Evolutionary conservation across 2,888 invertebrate genomes (phyloP).

Genomic region (Cephus runcator): DNA sequence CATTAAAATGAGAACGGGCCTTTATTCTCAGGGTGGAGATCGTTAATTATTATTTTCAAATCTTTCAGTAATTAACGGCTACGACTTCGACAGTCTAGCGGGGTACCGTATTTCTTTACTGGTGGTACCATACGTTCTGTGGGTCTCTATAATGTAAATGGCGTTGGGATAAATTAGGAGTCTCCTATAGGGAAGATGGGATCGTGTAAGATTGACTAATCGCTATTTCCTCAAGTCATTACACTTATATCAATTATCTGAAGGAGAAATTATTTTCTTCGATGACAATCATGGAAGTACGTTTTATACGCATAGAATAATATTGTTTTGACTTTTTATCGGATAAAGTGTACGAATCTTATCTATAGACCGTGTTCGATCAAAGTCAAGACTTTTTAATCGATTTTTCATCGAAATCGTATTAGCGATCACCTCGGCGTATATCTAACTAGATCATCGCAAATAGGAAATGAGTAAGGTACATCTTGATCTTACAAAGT

Average conservation of each 20-base stretch:
- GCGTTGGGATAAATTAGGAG: neutral
- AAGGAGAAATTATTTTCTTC: neutral
- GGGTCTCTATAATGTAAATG: neutral
- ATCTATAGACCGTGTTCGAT: neutral
- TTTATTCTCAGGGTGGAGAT: constrained; percentile 9
- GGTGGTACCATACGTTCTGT: neutral
- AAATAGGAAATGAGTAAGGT: neutral
- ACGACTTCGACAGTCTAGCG: neutral
- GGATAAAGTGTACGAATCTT: neutral
- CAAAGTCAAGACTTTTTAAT: neutral
- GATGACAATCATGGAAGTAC: neutral
- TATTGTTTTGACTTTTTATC: neutral
- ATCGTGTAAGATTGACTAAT: neutral
- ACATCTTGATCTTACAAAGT: neutral
- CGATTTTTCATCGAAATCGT: neutral
- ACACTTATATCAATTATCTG: neutral
- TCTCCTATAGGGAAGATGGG: neutral
- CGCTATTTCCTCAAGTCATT: neutral
- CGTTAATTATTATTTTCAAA: constrained; percentile 42
- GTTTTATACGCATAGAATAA: neutral
- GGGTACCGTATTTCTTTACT: neutral
- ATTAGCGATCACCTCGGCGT: neutral
- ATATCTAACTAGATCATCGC: neutral
- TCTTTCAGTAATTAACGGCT: constrained; percentile 10
- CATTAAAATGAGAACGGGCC: constrained; percentile 29